Conservation (phyloP, 2,113 vertebrate species). For the Pterocles orientalis region DNA sequence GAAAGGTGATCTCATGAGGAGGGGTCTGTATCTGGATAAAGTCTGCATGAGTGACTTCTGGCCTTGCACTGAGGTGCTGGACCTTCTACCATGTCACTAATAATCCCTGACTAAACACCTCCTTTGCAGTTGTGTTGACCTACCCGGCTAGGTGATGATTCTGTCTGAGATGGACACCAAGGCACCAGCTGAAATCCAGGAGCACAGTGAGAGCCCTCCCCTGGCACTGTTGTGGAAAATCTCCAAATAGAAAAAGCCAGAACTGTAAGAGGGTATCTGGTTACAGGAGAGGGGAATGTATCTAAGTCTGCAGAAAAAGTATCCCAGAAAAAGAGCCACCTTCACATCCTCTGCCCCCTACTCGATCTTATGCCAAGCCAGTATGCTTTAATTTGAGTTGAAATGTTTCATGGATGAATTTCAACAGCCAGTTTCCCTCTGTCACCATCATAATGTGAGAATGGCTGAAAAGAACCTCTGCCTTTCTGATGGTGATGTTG, state of each 20-base stretch:
- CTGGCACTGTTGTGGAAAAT: fast-evolving
- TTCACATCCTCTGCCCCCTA: background rate
- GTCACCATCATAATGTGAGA: background rate
- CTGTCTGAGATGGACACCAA: background rate
- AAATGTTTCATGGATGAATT: background rate
- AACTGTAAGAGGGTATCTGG: background rate
- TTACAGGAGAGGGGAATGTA: fast-evolving
- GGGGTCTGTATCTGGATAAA: background rate
- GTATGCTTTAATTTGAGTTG: background rate
- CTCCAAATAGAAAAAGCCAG: background rate
- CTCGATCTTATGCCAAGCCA: background rate
- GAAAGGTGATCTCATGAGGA: background rate
- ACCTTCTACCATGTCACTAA: background rate
- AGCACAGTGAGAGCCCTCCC: background rate
- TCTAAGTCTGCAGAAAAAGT: background rate
- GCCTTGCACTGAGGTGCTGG: background rate
- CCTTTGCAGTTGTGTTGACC: background rate
- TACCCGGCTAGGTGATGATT: background rate
- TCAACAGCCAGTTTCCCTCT: background rate
- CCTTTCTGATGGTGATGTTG: background rate
- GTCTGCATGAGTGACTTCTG: background rate
- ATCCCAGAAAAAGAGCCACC: background rate
- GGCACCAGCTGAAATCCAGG: background rate
- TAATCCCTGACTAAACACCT: background rate
- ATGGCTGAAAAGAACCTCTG: background rate